phyloP scores from a whole-genome alignment of 2,888 invertebrate species.

The Eupithecia exiguata region DNA sequence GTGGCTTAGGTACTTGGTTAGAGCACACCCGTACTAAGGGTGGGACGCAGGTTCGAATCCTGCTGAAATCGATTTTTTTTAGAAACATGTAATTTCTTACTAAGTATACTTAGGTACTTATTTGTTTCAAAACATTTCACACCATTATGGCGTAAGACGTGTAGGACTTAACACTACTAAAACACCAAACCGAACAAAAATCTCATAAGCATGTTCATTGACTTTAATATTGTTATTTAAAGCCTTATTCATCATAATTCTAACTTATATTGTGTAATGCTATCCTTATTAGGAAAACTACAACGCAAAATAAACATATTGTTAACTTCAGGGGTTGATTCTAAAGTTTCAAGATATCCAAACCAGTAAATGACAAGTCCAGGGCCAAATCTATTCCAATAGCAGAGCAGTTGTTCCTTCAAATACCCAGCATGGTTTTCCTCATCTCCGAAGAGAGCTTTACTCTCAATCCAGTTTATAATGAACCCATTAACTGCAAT shows the following conservation, averaged over 20 bases:
- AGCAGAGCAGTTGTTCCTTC: constrained; percentile 93
- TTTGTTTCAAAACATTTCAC: too few relatives aligned
- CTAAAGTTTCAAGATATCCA: constrained; percentile 90
- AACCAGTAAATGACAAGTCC: constrained; percentile 98
- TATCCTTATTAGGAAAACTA: constrained; percentile 79
- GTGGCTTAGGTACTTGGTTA: too few relatives aligned
- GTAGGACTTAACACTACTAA: too few relatives aligned
- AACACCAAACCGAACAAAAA: too few relatives aligned
- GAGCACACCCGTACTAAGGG: too few relatives aligned
- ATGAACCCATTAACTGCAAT: constrained; percentile 93
- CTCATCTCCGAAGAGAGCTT: constrained; percentile 96
- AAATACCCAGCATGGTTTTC: constrained; percentile 91
- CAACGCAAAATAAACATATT: constrained; percentile 83
- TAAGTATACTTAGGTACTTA: too few relatives aligned
- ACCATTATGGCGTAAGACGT: too few relatives aligned
- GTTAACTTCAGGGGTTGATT: constrained; percentile 86
- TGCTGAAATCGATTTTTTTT: too few relatives aligned
- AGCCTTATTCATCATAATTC: constrained; percentile 49
- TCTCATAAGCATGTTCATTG: neutral
- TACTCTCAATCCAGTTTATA: constrained; percentile 98
- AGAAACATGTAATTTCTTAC: too few relatives aligned
- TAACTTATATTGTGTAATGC: constrained; percentile 76
- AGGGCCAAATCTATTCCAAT: constrained; percentile 97
- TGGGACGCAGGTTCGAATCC: too few relatives aligned
- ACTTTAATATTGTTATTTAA: neutral